These are phyloP conservation scores for Drosophila funebris DNA, from an alignment of 1,140 invertebrate species.

Conservation along the genomic window DNA sequence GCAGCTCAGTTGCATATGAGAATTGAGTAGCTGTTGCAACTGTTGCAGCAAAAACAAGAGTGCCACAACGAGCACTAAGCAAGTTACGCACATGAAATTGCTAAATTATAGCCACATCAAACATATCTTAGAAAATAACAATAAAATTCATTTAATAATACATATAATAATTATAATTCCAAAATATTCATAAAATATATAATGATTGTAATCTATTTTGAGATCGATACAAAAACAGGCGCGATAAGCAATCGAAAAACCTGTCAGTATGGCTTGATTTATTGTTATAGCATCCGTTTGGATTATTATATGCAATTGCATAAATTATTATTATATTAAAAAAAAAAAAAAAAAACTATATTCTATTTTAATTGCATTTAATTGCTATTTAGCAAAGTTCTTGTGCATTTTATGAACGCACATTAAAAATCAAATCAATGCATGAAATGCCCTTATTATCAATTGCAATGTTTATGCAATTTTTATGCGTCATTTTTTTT, in stretches of 20 bases:
- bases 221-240: too few species aligned
- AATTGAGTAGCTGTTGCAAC: conserved; percentile 9
- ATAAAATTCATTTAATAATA: neutral
- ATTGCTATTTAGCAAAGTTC: neutral
- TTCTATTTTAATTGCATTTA: conserved; percentile 6
- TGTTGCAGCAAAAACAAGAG: neutral
- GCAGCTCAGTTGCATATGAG: neutral
- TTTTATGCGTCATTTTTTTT: neutral
- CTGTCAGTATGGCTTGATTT: neutral
- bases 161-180: neutral
- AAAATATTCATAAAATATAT: too few species aligned
- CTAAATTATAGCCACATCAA: neutral
- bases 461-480: neutral
- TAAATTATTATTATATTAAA: neutral
- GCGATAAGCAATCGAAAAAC: neutral
- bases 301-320: neutral
- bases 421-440: neutral
- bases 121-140: neutral
- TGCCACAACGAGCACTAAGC: neutral
- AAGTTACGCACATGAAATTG: neutral
- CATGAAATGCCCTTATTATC: neutral
- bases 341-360: too few species aligned
- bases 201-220: neutral
- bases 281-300: neutral
- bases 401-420: neutral